Conservation (phyloP, 1,140 invertebrate species). For the Brachionus manjavacas region DNA sequence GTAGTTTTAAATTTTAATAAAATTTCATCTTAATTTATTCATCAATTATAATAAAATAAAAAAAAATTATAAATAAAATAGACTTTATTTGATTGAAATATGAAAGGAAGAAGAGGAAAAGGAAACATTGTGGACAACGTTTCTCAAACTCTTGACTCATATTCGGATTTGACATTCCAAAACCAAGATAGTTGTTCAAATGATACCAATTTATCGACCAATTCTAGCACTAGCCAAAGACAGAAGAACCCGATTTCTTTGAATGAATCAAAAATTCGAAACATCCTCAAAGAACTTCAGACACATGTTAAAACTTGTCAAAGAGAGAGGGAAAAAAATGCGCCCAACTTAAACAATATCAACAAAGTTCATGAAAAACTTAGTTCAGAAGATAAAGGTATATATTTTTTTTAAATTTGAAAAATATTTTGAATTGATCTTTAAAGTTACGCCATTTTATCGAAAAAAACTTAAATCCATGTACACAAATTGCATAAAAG, state of each 20-base stretch:
- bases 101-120: slow-evolving; percentile 25
- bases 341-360: not conserved
- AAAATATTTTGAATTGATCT: not conserved
- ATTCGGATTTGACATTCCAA: not conserved
- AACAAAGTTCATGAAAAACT: slow-evolving; percentile 9
- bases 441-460: slow-evolving; percentile 1
- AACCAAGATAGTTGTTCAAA: slow-evolving; percentile 26
- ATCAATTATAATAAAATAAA: not conserved
- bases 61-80: not conserved
- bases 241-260: not conserved
- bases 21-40: too few species aligned
- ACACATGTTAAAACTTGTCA: slow-evolving; percentile 18
- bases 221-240: not conserved
- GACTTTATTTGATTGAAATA: not conserved
- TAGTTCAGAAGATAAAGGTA: not conserved
- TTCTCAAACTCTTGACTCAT: not conserved
- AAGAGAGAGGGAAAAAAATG: slow-evolving; percentile 17
- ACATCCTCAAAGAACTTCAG: slow-evolving; percentile 1
- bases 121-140: not conserved
- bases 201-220: not conserved
- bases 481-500: slow-evolving; percentile 22
- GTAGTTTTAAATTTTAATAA: too few species aligned
- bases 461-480: not conserved
- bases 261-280: slow-evolving; percentile 7
- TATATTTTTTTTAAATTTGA: not conserved